Evolutionary conservation across 2,888 invertebrate genomes (phyloP), one percentile per base, ranked within the genome.

Genomic region (Euproctis similis): DNA sequence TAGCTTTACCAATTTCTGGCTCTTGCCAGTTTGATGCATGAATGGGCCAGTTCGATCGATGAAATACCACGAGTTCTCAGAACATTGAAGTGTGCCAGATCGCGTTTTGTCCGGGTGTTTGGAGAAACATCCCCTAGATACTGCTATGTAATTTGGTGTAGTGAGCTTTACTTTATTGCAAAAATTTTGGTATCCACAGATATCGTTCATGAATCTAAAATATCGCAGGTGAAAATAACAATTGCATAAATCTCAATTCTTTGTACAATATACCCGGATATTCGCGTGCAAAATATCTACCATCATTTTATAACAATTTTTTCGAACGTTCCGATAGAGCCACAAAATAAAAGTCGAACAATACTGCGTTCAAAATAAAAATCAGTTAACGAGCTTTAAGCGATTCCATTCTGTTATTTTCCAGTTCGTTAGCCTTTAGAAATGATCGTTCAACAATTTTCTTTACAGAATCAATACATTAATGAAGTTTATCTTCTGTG

Each of bases 381-480:
- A 13, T 28, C 23, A 12, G 13, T 27, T 31, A 40, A 24, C 20
- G 33, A 28, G 26, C 24, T 31, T 24, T 36, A 16, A 26, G 35
- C 36, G 32, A 52, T 40, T 51, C 25, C 16, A n/a, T 8, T 19
- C 26, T 13, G 20, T 36, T 28, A 9, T 18, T 12, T 39, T 38
- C 30, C 36, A 17, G 45, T 43, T 48, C 40, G 34, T 48, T 48
- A 36, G 27, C 12, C 18, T 16, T 12, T 27, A 29, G 18, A 39
- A 31, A 39, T 19, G 24, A 46, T 42, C 24, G 42, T 33, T 36
- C 21, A 10, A 21, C 21, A 25, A 40, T 34, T 42, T 42, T 46
- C 35, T 37, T 30, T 13, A 30, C 39, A 28, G 34, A 25, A 30
- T 26, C 29, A 24, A 9, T 11, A 4, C 26, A 10, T 12, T 27